These are phyloP conservation scores for Eugnorisma glareosa DNA, from an alignment of 2,888 invertebrate species.

Conservation along the genomic window DNA sequence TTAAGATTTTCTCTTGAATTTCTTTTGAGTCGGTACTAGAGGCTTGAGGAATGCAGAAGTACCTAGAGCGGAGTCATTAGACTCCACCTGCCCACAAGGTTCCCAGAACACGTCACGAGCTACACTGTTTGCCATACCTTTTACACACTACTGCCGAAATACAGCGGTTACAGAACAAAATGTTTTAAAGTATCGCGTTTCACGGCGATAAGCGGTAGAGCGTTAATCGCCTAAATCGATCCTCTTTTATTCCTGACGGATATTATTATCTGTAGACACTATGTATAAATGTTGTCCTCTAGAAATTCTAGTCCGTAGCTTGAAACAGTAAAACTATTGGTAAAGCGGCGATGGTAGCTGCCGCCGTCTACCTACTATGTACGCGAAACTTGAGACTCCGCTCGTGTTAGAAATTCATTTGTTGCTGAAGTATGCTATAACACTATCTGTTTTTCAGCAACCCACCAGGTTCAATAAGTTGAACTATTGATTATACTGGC, in stretches of 20 bases:
- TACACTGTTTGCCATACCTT: background rate
- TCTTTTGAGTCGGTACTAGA: background rate
- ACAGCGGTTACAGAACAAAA: background rate
- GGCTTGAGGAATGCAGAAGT: background rate
- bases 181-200: conserved; percentile 4
- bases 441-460: background rate
- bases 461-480: background rate
- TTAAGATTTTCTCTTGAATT: background rate
- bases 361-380: background rate
- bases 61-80: background rate
- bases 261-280: background rate
- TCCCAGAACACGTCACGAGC: background rate
- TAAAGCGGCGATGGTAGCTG: background rate
- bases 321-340: background rate
- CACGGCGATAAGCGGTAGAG: background rate
- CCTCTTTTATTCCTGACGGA: background rate
- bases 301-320: background rate
- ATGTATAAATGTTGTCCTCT: background rate
- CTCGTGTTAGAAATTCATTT: background rate
- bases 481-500: background rate
- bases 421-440: too few relatives aligned
- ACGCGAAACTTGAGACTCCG: background rate
- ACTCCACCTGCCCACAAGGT: background rate
- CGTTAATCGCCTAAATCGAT: background rate
- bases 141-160: background rate